Base-by-base conservation (phyloP, 2,113 vertebrate species). In the Osmerus mordax region DNA sequence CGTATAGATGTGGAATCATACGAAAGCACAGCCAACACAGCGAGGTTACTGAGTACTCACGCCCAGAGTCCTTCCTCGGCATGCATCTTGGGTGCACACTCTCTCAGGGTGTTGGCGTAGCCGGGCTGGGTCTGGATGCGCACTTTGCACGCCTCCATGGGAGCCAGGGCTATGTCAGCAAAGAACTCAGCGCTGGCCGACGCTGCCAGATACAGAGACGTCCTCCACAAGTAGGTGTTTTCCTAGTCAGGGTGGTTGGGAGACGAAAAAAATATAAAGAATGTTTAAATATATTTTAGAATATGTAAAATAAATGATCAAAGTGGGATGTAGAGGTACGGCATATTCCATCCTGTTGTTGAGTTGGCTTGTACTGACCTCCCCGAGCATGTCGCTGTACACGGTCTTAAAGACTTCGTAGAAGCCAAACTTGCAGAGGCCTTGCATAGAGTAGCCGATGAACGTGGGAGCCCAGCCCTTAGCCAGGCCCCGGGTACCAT, bases 391-490 rank as follows among this genome's bases (percentile, higher is more conserved):
- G 78, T 98, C 95, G 65, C 95, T 90, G 82, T 99, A 99, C 0
- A 98, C 7, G 79, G 95, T 89, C 92, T 99, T 99, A 88, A 99
- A 99, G 80, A 98, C 93, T 91, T 99, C 97, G 84, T 99, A 99
- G 89, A 99, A 98, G 71, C 97, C 97, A 79, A 99, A 99, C 88
- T 99, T 99, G 93, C 97, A 99, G 61, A 99, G 94, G 1, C 97
- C 97, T 83, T 99, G 97, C 96, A 99, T 93, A 74, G 97, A 99
- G 83, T 99, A 99, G 19, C 97, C 97, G 52, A 98, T 92, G 83
- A 98, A 99, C 60, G 97, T 99, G n/a, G 97, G 97, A n/a, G 97
- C 97, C 97, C 97, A 99, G 81, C 97, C 97, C 79, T 97, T 99
- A 1, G 93, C 97, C 87, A 99, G 90, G 13, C 97, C 97, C 76